Conservation (phyloP, 2,113 vertebrate species). For the Zapus hudsonius region DNA sequence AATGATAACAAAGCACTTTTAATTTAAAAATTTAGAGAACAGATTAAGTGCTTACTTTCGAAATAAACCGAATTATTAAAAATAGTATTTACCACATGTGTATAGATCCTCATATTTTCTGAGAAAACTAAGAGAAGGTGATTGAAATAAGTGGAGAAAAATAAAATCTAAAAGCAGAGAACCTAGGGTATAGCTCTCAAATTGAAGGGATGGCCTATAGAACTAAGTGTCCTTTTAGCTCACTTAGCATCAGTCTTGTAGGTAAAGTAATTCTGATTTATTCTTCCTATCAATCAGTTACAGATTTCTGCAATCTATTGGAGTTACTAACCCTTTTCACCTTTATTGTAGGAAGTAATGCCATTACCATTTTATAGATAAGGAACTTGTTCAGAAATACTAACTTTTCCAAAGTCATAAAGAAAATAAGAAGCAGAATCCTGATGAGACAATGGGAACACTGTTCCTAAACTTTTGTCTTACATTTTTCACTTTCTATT, state of each 20-base stretch:
- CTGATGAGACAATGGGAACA: background rate
- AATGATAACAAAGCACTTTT: slow-evolving; percentile 33
- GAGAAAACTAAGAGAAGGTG: slow-evolving; percentile 29
- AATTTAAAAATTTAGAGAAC: slow-evolving; percentile 36
- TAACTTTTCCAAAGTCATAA: slow-evolving; percentile 6
- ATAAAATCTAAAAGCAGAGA: background rate
- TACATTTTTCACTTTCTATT: background rate
- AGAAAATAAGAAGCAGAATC: background rate
- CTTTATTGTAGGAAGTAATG: background rate
- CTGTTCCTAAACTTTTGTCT: background rate
- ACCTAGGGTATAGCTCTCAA: background rate
- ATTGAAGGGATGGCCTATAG: background rate
- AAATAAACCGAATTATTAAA: slow-evolving; percentile 47
- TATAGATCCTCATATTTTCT: slow-evolving; percentile 17
- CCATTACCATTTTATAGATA: background rate
- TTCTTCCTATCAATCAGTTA: slow-evolving; percentile 12
- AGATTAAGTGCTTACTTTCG: background rate
- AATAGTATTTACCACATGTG: background rate
- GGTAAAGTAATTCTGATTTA: background rate
- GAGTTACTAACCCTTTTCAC: slow-evolving; percentile 24
- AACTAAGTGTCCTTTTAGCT: background rate
- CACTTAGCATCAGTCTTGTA: background rate
- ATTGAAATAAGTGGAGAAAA: background rate
- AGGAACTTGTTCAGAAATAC: background rate
- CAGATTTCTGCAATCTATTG: background rate